Evolutionary conservation across 2,888 invertebrate genomes (phyloP), one percentile per base, ranked within the genome.

Genomic region (Empis stercorea): DNA sequence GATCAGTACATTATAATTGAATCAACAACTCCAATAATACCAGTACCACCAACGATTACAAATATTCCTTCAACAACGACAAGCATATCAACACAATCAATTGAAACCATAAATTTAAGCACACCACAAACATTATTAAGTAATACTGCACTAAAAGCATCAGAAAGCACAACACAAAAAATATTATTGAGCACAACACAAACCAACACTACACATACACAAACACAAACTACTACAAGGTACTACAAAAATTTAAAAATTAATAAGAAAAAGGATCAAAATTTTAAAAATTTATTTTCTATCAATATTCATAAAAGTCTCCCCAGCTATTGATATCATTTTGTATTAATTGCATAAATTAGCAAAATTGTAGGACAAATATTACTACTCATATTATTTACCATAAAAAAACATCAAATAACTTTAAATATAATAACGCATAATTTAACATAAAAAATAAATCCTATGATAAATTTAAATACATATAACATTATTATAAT

Each of bases 31-130:
- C 38, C 30, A 30, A 38, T 47, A 49, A 45, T 50, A 34, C 27
- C 27, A 7, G 9, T 7, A 6, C 6, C 4, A 9, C 27, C 10
- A 23, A 14, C 36, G 37, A 50, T 16, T 37, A 41, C 10, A 23
- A 14, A 30, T 37, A 50, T 20, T 36, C 32, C 16, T 42, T 34
- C 23, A 27, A 42, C 20, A 54, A 56, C 36, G 56, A 62, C 57
- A 50, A 48, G 7, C 58, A 59, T 71, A 65, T 71, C 71, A 59
- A 69, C 71, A 55, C 32, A 30, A 10, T 16, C 50, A 32, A 43
- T 39, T 46, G 50, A 47, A 11, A 66, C 73, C n/a, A n/a, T n/a
- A 17, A 71, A 71, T 60, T 70, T 72, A 61, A 66, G 72, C 62
- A 73, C 73, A 60, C 73, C 71, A 38, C 38, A 38, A 38, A 15